These are phyloP conservation scores for Ceratina calcarata DNA, from an alignment of 1,140 invertebrate genomes.

Conservation along the genomic window DNA sequence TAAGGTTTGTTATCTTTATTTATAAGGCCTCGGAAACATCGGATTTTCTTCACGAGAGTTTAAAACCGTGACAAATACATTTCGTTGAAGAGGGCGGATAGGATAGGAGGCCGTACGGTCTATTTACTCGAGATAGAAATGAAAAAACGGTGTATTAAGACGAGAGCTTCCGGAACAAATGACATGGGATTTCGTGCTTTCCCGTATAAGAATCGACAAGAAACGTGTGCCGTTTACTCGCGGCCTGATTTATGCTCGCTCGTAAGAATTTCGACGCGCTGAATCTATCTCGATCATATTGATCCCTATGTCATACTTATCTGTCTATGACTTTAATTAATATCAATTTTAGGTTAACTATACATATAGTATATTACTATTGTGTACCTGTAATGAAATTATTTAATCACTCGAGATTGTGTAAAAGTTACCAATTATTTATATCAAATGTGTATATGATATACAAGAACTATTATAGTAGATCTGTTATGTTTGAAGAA, in stretches of 20 bases:
- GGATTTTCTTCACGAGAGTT: neutral
- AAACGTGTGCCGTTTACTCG: conserved; percentile 38
- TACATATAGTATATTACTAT: too few relatives aligned
- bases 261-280: conserved; percentile 33
- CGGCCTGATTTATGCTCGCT: conserved; percentile 46
- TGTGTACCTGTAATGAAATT: too few relatives aligned
- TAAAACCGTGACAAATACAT: neutral
- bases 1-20: neutral
- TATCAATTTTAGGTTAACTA: neutral
- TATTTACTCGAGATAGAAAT: conserved; percentile 32
- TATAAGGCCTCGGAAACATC: neutral
- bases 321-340: conserved; percentile 1
- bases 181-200: conserved; percentile 32
- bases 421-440: too few relatives aligned
- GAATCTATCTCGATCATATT: conserved; percentile 53
- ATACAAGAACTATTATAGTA: neutral
- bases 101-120: neutral
- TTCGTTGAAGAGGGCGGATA: neutral
- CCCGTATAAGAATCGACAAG: conserved; percentile 51
- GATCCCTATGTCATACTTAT: conserved; percentile 16
- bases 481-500: neutral
- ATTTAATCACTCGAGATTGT: too few relatives aligned
- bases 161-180: conserved; percentile 43
- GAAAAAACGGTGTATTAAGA: conserved; percentile 20
- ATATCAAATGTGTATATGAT: too few relatives aligned